These are phyloP conservation scores for Pteronotus mesoamericanus DNA, from an alignment of 2,797 vertebrate species.

Conservation along the genomic window DNA sequence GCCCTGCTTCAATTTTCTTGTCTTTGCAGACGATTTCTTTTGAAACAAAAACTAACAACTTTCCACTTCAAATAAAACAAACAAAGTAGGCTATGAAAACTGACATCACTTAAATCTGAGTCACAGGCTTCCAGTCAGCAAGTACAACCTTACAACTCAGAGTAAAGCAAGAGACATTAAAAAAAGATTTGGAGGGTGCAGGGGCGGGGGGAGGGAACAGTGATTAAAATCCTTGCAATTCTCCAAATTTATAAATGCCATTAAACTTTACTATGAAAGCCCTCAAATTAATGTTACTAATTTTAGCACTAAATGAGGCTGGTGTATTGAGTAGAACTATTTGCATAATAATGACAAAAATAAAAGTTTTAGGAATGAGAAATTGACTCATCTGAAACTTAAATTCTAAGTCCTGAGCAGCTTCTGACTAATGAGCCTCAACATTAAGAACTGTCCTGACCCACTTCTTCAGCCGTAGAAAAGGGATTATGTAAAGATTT, in stretches of 20 bases:
- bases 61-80: slow-evolving; percentile 45
- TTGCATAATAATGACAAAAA: slow-evolving; percentile 67
- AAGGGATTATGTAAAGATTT: background rate
- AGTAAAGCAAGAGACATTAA: background rate
- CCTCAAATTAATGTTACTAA: slow-evolving; percentile 61
- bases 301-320: slow-evolving; percentile 61
- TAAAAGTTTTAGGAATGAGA: slow-evolving; percentile 56
- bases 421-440: slow-evolving; percentile 25
- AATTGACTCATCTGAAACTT: slow-evolving; percentile 50
- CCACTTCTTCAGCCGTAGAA: background rate
- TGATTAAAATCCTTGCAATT: slow-evolving; percentile 38
- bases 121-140: background rate
- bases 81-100: background rate
- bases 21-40: slow-evolving; percentile 23
- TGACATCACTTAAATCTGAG: background rate
- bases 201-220: background rate
- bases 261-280: slow-evolving; percentile 64
- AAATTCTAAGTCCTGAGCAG: slow-evolving; percentile 42
- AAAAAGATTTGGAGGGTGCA: background rate
- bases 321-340: slow-evolving; percentile 36
- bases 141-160: background rate
- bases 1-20: background rate
- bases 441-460: background rate
- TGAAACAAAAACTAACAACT: slow-evolving; percentile 16
- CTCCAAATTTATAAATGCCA: slow-evolving; percentile 59